Evolutionary conservation across 2,797 vertebrate genomes (phyloP).

Genomic region (Gambelia wislizenii): DNA sequence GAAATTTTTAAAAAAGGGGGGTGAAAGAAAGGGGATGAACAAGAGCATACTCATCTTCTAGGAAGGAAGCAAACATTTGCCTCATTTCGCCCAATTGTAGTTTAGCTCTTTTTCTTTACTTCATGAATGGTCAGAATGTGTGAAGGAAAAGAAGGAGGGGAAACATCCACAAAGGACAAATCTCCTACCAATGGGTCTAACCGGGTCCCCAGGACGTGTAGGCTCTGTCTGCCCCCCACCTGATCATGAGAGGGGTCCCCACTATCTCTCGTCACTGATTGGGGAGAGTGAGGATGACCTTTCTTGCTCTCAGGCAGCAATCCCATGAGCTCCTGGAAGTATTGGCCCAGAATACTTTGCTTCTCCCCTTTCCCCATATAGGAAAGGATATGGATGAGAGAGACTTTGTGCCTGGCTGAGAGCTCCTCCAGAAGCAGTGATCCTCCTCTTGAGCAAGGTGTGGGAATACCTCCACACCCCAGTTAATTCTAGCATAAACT

Average conservation of each 20-base stretch:
- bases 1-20: too few species aligned
- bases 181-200: neutral
- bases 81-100: neutral
- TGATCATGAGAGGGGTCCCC: neutral
- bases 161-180: neutral
- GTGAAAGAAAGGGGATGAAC: neutral
- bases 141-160: neutral
- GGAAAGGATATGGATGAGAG: neutral
- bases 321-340: neutral
- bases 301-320: too few species aligned
- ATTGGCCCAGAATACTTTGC: neutral
- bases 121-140: neutral
- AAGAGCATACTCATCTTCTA: too few species aligned
- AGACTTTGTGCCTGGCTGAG: neutral
- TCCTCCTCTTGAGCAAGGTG: too few species aligned
- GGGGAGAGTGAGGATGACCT: neutral
- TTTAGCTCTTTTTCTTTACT: neutral
- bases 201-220: neutral
- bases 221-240: too few species aligned
- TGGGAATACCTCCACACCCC: too few species aligned
- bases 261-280: neutral
- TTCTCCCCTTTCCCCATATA: neutral
- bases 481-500: too few species aligned
- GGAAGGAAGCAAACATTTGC: neutral
- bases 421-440: too few species aligned